A percentile compares a stretch with the other conserved stretches of the same genome.
Conservation (phyloP, 2,113 vertebrate genomes). For the Elachura formosa region DNA sequence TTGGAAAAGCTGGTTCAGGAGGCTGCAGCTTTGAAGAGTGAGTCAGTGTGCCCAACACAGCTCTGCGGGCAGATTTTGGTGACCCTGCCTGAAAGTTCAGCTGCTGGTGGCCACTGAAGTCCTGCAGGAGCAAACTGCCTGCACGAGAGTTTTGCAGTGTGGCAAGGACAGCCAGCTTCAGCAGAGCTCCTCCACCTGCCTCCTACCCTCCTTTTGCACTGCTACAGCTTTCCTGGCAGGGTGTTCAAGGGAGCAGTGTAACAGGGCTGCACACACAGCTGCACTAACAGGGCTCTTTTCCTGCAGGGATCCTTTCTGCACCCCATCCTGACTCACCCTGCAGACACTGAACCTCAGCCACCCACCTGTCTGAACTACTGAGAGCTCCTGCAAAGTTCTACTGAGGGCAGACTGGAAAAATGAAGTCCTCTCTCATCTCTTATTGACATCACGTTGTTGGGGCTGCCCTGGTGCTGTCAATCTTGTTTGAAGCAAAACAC, state of each 20-base stretch:
- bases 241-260: neutral
- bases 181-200: neutral
- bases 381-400: neutral
- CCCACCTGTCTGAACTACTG: neutral
- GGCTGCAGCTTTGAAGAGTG: neutral
- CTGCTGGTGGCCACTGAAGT: neutral
- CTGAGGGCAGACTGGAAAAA: neutral
- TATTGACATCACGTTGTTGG: neutral
- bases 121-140: neutral
- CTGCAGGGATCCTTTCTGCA: neutral
- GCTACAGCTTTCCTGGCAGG: neutral
- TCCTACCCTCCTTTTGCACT: neutral
- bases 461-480: neutral
- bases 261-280: neutral
- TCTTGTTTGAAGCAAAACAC: neutral
- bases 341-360: neutral
- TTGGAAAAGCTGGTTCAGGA: neutral
- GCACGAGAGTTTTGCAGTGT: neutral
- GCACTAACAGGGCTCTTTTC: neutral
- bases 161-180: neutral
- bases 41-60: neutral
- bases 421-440: neutral
- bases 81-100: neutral
- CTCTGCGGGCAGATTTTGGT: neutral
- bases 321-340: neutral